A percentile compares a stretch with the other conserved stretches of the same genome.
These are phyloP conservation scores for Lithobates sylvaticus DNA, from an alignment of 2,797 vertebrate species.

Conservation along the genomic window DNA sequence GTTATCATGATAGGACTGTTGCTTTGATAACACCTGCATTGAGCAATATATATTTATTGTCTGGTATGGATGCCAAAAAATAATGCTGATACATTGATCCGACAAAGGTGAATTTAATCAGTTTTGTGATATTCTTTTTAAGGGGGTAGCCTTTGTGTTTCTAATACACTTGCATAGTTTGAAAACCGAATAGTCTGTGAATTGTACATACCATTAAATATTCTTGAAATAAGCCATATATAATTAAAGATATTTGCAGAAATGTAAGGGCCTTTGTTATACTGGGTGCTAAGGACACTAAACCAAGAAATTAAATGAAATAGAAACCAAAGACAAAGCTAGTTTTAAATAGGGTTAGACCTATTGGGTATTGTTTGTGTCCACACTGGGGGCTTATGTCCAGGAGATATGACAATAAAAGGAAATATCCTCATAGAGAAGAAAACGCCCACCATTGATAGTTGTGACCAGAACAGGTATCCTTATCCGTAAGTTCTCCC, in stretches of 20 bases:
- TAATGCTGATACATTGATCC: not conserved
- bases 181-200: not conserved
- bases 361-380: too few relatives aligned
- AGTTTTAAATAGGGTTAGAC: too few relatives aligned
- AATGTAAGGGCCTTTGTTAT: not conserved
- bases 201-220: conserved; percentile 18
- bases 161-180: conserved; percentile 21
- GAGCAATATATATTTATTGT: conserved; percentile 23
- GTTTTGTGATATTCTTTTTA: not conserved
- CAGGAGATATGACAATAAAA: too few relatives aligned
- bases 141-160: not conserved
- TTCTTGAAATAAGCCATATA: conserved; percentile 29
- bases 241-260: not conserved
- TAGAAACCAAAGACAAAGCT: too few relatives aligned
- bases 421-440: too few relatives aligned
- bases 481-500: too few relatives aligned
- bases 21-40: conserved; percentile 4
- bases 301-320: too few relatives aligned
- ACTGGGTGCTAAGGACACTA: too few relatives aligned
- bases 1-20: not conserved
- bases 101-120: not conserved
- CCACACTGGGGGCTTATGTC: too few relatives aligned
- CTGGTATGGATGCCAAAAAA: not conserved
- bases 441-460: too few relatives aligned
- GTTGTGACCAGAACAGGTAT: too few relatives aligned